Evolutionary conservation across 2,888 invertebrate species (phyloP), one percentile per base, ranked within the genome.

Genomic region (Orthosia cruda): DNA sequence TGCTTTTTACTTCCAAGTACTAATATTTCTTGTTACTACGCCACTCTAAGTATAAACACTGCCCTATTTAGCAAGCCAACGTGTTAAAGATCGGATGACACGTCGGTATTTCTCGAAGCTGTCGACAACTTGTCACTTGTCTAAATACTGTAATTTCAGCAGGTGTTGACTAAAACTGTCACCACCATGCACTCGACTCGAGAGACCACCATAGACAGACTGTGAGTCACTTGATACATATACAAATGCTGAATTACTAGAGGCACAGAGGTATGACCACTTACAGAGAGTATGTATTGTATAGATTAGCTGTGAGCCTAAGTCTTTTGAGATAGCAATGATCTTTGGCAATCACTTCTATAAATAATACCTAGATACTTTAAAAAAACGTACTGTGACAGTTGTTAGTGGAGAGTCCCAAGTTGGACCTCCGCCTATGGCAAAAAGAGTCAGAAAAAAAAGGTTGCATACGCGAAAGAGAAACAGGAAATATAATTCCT

Each of bases 91-190:
- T 63, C 23, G 32, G 15, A 62, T 72, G 68, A 62, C 71, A 58
- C 69, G 68, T 58, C 32, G 59, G 26, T n/a, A 71, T 72, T 71
- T 71, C 67, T 62, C 71, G 64, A 58, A 62, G 67, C 64, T 67
- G 78, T 77, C 83, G 57, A 32, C 83, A 58, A 77, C 77, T 50
- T 62, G 67, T 80, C 64, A 65, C 71, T 12, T 57, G 64, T 62
- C 49, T 59, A n/a, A 26, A 52, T 54, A 54, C 47, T 49, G 9
- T 64, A 57, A 61, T 15, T 18, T 62, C 63, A 49, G 71, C 83
- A 68, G 52, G 62, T 81, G 82, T 26, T 54, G 62, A 63, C 50
- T 47, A 23, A 54, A 49, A 32, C 32, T n/a, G 55, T 61, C 69
- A 57, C 26, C 52, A 26, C 9, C 9, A 40, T 40, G 1, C 40